A percentile compares a stretch with the other conserved stretches of the same genome.
Conservation (phyloP, 2,113 vertebrate species). For the Oreotrochilus melanogaster region DNA sequence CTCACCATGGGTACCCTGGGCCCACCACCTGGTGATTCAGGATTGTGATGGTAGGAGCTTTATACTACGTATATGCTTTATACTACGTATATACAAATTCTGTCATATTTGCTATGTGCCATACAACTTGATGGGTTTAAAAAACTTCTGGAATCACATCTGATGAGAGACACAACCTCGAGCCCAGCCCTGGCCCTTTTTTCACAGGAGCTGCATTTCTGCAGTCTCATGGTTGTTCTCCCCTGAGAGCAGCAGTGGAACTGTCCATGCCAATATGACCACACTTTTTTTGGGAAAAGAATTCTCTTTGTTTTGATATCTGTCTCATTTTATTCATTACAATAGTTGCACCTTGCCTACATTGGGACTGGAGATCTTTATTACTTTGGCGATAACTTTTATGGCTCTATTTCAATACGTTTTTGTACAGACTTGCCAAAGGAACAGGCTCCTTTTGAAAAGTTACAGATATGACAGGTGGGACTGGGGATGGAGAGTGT, state of each 20-base stretch:
- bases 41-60: not conserved
- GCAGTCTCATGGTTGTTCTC: not conserved
- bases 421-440: not conserved
- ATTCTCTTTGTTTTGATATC: not conserved
- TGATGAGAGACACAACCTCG: not conserved
- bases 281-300: not conserved
- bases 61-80: not conserved
- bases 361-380: not conserved
- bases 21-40: not conserved
- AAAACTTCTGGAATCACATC: not conserved
- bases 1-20: not conserved
- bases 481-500: accelerated
- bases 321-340: conserved; percentile 1
- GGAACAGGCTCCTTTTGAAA: not conserved
- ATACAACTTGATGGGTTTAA: not conserved
- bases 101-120: not conserved
- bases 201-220: not conserved
- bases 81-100: too few relatives aligned
- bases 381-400: not conserved
- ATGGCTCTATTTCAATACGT: not conserved
- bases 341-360: not conserved
- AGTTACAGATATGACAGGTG: not conserved
- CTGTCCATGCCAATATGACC: conserved; percentile 5
- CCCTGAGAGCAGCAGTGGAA: not conserved
- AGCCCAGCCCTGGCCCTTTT: not conserved